Conservation (phyloP, 2,113 vertebrate genomes). For the Aegithalos caudatus region DNA sequence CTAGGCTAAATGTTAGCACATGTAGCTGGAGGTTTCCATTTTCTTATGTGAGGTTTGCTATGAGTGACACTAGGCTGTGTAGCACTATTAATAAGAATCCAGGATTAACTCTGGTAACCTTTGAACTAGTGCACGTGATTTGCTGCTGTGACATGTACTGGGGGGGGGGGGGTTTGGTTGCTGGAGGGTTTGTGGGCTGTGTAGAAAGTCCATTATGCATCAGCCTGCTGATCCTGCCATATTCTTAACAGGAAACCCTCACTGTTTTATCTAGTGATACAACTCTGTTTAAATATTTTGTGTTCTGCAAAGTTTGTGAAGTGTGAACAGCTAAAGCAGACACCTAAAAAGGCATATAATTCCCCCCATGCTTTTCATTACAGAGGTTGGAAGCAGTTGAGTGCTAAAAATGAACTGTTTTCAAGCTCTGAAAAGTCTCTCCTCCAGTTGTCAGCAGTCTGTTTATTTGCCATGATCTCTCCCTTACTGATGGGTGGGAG, state of each 20-base stretch:
- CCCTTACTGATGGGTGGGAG: not conserved
- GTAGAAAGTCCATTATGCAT: not conserved
- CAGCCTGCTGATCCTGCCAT: not conserved
- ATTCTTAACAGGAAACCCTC: not conserved
- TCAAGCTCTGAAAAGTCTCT: not conserved
- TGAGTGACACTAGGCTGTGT: slow-evolving; percentile 38
- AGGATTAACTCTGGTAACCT: slow-evolving; percentile 60
- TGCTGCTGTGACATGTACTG: not conserved
- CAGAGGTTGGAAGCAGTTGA: not conserved
- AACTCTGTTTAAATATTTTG: not conserved
- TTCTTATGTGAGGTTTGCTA: not conserved
- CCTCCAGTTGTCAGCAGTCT: not conserved
- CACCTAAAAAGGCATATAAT: not conserved
- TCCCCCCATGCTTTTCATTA: not conserved
- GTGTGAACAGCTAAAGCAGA: not conserved
- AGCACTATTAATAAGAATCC: slow-evolving; percentile 48
- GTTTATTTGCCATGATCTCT: not conserved
- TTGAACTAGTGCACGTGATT: slow-evolving; percentile 39
- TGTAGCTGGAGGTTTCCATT: slow-evolving; percentile 1
- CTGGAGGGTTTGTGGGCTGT: not conserved
- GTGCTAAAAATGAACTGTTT: not conserved
- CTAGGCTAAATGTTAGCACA: slow-evolving; percentile 64
- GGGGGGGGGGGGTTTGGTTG: not conserved
- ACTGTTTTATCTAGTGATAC: not conserved
- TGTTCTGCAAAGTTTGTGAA: not conserved